Base-by-base conservation (phyloP, 2,113 vertebrate species). In the Scytalopus superciliaris region DNA sequence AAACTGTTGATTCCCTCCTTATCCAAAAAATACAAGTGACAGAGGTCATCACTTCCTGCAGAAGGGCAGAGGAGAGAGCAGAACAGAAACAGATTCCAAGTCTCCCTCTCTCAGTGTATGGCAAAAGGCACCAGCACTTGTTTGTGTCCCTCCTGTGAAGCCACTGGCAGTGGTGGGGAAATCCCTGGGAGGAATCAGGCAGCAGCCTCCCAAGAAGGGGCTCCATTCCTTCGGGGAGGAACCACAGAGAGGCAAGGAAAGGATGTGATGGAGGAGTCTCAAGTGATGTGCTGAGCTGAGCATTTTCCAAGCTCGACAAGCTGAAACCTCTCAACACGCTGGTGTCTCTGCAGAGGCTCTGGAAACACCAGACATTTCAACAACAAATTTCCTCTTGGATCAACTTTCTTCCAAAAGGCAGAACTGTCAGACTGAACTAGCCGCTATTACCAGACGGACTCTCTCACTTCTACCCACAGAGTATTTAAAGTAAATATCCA, bases 121-220 rank as follows among this genome's bases (percentile, higher is more conserved):
- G 31, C 72, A 59, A 6, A 42, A 50, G 40, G 25, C 47, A 33
- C 7, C 31, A n/a, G 33, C 3, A 47, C 15, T 19, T 0, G 0
- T 18, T 25, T 37, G 42, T n/a, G 37, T 7, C 55, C 37, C 28
- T 59, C 12, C 0, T 14, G 10, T 8, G 64, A 53, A 80, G 40
- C 0, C 7, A 37, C 33, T 19, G n/a, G 0, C 1, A 1, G 23
- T 3, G 6, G 14, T 7, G 14, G 12, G 19, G 18, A 59, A 91
- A 42, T 7, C 24, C 76, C 30, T 0, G 3, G 7, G 15, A 56
- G 67, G 35, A 16, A 60, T 1, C 21, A 33, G 50, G 40, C 40
- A 92, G 28, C 45, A 81, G 39, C 49, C 19, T 42, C 28, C n/a
- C 37, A 45, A 4, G 1, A 45, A 4, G 1, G 12, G 28, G 64